A percentile compares a stretch with the other conserved stretches of the same genome.
phyloP scores from a whole-genome alignment of 1,140 invertebrate species.

The Bacillus rossius region DNA sequence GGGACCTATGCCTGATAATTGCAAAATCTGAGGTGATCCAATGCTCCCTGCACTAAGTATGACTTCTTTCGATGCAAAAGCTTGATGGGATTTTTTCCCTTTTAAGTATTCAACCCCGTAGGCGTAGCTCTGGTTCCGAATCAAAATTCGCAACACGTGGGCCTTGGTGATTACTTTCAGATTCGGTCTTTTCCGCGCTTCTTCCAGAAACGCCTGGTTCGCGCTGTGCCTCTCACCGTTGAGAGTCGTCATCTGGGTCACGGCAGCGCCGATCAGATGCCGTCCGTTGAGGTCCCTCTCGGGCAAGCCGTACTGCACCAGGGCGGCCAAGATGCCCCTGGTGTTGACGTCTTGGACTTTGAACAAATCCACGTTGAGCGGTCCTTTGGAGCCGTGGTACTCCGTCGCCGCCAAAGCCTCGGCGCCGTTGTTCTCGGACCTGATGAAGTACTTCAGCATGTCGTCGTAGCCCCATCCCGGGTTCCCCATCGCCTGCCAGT shows the following conservation, averaged over 20 bases:
- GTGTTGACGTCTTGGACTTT: conserved; percentile 79
- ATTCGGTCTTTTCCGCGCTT: conserved; percentile 73
- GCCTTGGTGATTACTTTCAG: conserved; percentile 81
- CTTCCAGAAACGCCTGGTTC: conserved; percentile 82
- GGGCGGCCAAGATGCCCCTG: conserved; percentile 80
- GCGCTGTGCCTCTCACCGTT: conserved; percentile 85
- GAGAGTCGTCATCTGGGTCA: conserved; percentile 83
- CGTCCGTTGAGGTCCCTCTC: conserved; percentile 90
- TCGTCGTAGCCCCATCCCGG: conserved; percentile 36
- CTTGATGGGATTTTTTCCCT: conserved; percentile 34
- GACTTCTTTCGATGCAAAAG: conserved; percentile 51
- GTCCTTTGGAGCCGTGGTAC: conserved; percentile 59
- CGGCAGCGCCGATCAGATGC: conserved; percentile 82
- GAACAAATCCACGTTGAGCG: conserved; percentile 76
- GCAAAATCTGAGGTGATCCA: neutral
- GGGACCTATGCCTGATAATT: neutral
- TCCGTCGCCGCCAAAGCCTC: conserved; percentile 68
- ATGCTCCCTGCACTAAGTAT: conserved; percentile 45
- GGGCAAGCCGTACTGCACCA: conserved; percentile 80
- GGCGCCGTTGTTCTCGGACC: conserved; percentile 77
- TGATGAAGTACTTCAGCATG: conserved; percentile 10
- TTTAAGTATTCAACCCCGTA: conserved; percentile 46
- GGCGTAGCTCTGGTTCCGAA: conserved; percentile 33
- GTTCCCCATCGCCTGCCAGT: conserved; percentile 83
- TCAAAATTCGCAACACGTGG: conserved; percentile 57